Evolutionary conservation across 2,113 vertebrate genomes (phyloP).

Genomic region (Pimephales promelas): DNA sequence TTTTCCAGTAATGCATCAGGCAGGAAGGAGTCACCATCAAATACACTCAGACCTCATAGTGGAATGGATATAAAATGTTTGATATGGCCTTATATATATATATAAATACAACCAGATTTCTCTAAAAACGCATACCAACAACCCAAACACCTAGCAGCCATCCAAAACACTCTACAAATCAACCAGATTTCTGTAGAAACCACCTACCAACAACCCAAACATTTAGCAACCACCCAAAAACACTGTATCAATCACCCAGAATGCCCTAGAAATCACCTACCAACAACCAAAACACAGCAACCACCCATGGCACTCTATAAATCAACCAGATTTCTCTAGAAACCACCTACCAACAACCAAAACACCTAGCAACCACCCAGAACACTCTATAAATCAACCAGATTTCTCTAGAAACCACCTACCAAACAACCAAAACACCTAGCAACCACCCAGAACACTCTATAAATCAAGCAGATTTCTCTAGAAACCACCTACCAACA

Average conservation of each 20-base stretch:
- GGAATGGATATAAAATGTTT: neutral
- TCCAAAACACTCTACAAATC: too few species aligned
- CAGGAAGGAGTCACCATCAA: slow-evolving; percentile 26
- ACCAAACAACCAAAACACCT: neutral
- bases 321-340: neutral
- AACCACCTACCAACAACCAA: too few species aligned
- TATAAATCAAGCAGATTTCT: accelerated
- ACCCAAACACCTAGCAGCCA: neutral
- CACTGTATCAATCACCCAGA: too few species aligned
- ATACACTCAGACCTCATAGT: slow-evolving; percentile 10
- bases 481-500: neutral
- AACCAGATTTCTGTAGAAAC: too few species aligned
- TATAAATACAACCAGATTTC: neutral
- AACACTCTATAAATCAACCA: too few species aligned
- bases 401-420: neutral
- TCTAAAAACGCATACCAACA: neutral
- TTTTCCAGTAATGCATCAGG: slow-evolving; percentile 38
- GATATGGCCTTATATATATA: neutral
- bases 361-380: too few species aligned
- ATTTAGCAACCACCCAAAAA: too few species aligned
- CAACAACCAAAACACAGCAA: neutral
- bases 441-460: neutral
- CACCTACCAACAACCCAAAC: too few species aligned
- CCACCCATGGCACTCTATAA: neutral
- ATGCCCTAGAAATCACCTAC: too few species aligned